These are phyloP conservation scores for Eristalis arbustorum DNA, from an alignment of 2,888 invertebrate genomes.

Conservation along the genomic window DNA sequence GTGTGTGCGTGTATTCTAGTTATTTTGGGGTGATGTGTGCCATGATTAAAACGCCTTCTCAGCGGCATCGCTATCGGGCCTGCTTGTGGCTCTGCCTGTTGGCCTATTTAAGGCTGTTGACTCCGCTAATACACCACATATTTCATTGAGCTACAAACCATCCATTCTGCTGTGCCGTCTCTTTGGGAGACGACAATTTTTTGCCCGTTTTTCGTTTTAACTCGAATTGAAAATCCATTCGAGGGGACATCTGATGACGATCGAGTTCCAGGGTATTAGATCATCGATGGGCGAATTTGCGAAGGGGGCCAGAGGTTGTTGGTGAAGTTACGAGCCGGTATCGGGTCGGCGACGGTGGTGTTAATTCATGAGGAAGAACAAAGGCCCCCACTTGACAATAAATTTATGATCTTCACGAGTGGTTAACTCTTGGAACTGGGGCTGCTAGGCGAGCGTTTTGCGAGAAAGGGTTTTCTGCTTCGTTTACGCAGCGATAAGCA, in stretches of 20 bases:
- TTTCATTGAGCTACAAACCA: background rate
- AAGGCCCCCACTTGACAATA: slow-evolving; percentile 30
- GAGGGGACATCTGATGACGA: slow-evolving; percentile 8
- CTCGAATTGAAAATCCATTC: slow-evolving; percentile 25
- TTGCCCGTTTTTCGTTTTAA: background rate
- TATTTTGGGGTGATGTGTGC: slow-evolving; percentile 34
- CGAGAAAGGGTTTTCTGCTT: slow-evolving; percentile 52
- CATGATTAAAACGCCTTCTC: slow-evolving; percentile 19
- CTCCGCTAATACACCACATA: slow-evolving; percentile 10
- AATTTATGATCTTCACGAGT: slow-evolving; percentile 67
- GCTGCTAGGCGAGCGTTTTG: background rate
- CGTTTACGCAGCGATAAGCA: slow-evolving; percentile 67
- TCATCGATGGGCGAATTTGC: background rate
- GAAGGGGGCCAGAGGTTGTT: background rate
- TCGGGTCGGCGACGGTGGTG: slow-evolving; percentile 14
- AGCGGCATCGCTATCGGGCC: background rate
- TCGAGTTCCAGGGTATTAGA: slow-evolving; percentile 1
- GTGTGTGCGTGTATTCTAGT: slow-evolving; percentile 2
- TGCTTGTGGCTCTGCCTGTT: background rate
- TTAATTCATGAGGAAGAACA: slow-evolving; percentile 28
- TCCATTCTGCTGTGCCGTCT: background rate
- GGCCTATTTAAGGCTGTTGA: slow-evolving; percentile 46
- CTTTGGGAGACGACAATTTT: background rate
- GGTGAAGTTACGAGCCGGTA: background rate
- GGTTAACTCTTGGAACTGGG: slow-evolving; percentile 40